Evolutionary conservation across 2,113 vertebrate genomes (phyloP).

Genomic region (Nerophis lumbriciformis): DNA sequence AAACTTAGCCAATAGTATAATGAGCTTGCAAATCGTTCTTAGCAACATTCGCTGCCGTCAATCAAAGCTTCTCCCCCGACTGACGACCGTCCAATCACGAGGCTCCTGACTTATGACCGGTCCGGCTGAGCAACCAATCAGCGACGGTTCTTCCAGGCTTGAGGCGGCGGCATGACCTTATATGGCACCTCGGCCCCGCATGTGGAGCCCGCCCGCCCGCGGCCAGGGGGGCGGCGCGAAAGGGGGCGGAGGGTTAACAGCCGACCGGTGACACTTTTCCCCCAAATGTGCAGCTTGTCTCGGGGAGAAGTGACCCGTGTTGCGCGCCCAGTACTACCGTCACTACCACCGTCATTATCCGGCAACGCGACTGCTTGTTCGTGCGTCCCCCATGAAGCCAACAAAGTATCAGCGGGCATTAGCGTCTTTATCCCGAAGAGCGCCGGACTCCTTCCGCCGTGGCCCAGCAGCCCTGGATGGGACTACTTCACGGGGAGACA

Average conservation of each 20-base stretch:
- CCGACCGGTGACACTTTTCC: constrained; percentile 72
- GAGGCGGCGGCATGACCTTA: constrained; percentile 50
- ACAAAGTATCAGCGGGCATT: too few species aligned
- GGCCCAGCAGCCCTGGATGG: neutral
- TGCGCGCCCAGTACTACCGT: neutral
- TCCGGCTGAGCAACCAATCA: constrained; percentile 52
- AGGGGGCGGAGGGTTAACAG: constrained; percentile 18
- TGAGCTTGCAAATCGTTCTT: too few species aligned
- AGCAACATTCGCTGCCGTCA: constrained; percentile 24
- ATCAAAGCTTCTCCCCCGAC: constrained; percentile 25
- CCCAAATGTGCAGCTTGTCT: constrained; percentile 53
- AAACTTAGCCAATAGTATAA: too few species aligned
- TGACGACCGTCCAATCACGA: constrained; percentile 45
- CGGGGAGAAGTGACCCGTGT: constrained; percentile 31
- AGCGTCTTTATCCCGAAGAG: too few species aligned
- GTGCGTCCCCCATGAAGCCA: too few species aligned
- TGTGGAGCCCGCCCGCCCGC: constrained; percentile 45
- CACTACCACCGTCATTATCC: too few species aligned
- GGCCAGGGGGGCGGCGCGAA: constrained; percentile 22
- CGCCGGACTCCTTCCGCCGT: neutral
- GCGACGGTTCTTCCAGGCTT: neutral
- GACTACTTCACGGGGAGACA: neutral
- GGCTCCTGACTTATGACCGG: constrained; percentile 18
- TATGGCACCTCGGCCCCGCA: constrained; percentile 62
- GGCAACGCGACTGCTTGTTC: too few species aligned